Base-by-base conservation (phyloP, 2,888 invertebrate genomes). In the Danaus chrysippus region DNA sequence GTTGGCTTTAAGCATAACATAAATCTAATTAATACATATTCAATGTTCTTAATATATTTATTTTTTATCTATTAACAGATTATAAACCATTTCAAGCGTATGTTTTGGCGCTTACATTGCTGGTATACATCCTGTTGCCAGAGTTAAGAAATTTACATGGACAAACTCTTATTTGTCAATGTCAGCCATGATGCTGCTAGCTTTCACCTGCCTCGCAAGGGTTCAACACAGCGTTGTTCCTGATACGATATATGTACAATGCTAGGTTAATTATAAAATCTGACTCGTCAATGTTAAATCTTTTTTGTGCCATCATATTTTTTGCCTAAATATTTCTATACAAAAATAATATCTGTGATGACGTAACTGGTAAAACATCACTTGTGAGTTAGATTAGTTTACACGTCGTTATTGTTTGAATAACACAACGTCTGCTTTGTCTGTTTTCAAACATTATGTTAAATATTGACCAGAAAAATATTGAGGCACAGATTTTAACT, bases 131-230 rank as follows among this genome's bases (percentile, higher is more conserved):
- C 54, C 89, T 91, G 5, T 83, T 95, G 61, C 93, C 95, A 0
- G 92, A 92, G 67, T 85, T 95, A 61, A 92, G 93, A 62, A 96
- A 95, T 84, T 87, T 95, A 15, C 95, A 95, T 65, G 95, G 95
- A 0, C 93, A 93, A 74, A 95, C 94, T 12, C 87, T 95, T 54
- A 94, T 95, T 82, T 94, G 94, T 72, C 93, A 95, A n/a, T 71
- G 93, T 94, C 43, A 83, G 90, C 67, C 67, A 93, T 93, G 77
- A 92, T 95, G 74, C 86, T 95, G 64, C 73, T 93, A n/a, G 94
- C 94, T 1, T 95, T 92, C 78, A 75, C 91, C 56, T 93, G 93
- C 69, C 91, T 95, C 42, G 92, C 93, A 0, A 74, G 92, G 52
- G 91, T 91, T 1, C 93, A 93, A 77, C 86, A 92, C 72, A 72